Conservation (phyloP, 2,888 invertebrate genomes). For the Seira musarum region DNA sequence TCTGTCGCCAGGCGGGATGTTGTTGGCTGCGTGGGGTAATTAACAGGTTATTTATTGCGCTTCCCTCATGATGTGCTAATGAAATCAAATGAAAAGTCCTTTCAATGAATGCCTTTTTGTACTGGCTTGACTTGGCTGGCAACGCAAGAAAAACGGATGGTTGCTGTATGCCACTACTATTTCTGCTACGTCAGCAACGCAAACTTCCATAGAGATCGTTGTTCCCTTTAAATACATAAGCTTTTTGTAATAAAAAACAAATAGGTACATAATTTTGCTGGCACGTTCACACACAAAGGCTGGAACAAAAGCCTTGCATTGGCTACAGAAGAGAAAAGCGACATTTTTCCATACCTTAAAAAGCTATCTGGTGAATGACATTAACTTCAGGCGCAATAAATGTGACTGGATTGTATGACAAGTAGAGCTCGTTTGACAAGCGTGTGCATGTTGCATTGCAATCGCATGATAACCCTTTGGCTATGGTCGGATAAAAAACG, state of each 20-base stretch:
- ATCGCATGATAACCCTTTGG: too few species aligned
- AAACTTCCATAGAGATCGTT: neutral
- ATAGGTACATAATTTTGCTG: slow-evolving; percentile 35
- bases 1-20: slow-evolving; percentile 59
- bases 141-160: too few species aligned
- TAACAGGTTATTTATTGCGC: slow-evolving; percentile 61
- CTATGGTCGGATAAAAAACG: too few species aligned
- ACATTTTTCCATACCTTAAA: neutral
- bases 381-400: neutral
- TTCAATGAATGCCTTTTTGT: slow-evolving; percentile 28
- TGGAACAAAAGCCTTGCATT: neutral
- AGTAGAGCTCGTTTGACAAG: neutral
- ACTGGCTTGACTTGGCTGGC: too few species aligned
- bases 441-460: too few species aligned
- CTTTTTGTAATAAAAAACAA: slow-evolving; percentile 18
- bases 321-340: neutral
- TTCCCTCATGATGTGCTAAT: slow-evolving; percentile 58
- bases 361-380: neutral
- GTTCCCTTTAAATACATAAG: too few species aligned
- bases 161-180: too few species aligned
- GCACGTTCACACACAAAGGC: slow-evolving; percentile 17
- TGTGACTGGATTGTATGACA: slow-evolving; percentile 4
- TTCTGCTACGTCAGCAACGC: too few species aligned
- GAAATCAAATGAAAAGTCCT: slow-evolving; percentile 53
- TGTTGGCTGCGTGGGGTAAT: slow-evolving; percentile 57